Evolutionary conservation across 2,113 vertebrate genomes (phyloP).

Genomic region (Gulo gulo): DNA sequence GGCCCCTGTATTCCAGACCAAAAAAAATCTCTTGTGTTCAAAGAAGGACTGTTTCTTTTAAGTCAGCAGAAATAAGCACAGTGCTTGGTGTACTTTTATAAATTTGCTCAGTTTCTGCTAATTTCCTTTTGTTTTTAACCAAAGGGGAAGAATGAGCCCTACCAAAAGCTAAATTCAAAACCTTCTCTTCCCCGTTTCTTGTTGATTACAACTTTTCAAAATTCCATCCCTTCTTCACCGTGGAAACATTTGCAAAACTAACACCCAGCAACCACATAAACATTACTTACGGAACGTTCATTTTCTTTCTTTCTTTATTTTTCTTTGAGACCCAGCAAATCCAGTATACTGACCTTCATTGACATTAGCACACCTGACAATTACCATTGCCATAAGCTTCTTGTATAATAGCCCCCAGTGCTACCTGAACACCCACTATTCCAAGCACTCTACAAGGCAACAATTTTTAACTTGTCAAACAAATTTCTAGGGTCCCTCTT

Average conservation of each 20-base stretch:
- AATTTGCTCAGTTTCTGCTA: not conserved
- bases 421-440: not conserved
- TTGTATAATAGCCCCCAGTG: not conserved
- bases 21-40: not conserved
- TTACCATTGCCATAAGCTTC: not conserved
- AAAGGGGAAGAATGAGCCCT: not conserved
- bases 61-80: not conserved
- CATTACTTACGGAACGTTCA: not conserved
- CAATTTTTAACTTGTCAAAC: not conserved
- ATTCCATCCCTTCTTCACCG: not conserved
- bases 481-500: not conserved
- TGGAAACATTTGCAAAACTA: not conserved
- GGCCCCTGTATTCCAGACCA: not conserved
- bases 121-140: not conserved
- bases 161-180: not conserved
- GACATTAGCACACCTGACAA: not conserved
- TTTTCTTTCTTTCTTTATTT: not conserved
- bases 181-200: not conserved
- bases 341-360: not conserved
- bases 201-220: not conserved
- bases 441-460: not conserved
- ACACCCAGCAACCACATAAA: not conserved
- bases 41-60: not conserved
- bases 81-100: not conserved
- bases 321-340: not conserved